Conservation (phyloP, 1,140 invertebrate species). For the Caerostris extrusa region DNA sequence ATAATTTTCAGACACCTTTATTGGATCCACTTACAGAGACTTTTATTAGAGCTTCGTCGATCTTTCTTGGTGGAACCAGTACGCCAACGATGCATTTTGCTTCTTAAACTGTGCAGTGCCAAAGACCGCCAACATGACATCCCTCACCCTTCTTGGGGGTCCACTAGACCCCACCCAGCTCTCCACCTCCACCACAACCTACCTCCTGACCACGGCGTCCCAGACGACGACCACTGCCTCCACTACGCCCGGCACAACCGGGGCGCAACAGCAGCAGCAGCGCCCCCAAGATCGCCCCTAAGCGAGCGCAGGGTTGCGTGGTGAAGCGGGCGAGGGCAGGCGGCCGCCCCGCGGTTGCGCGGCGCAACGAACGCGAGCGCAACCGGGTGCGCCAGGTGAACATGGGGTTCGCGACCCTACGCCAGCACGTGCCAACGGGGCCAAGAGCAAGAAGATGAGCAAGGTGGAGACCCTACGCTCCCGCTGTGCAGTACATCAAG, state of each 20-base stretch:
- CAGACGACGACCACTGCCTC: not conserved
- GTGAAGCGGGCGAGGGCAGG: slow-evolving; percentile 72
- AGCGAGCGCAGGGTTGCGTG: slow-evolving; percentile 64
- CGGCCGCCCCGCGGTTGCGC: slow-evolving; percentile 89
- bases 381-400: slow-evolving; percentile 96
- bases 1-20: not conserved
- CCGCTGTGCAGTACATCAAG: slow-evolving; percentile 96
- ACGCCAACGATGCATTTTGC: not conserved
- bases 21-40: not conserved
- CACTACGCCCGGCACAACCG: not conserved
- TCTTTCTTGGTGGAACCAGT: not conserved
- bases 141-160: slow-evolving; percentile 30
- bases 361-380: slow-evolving; percentile 94
- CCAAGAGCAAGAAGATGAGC: slow-evolving; percentile 92
- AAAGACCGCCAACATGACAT: not conserved
- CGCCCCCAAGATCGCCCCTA: not conserved
- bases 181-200: not conserved
- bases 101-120: not conserved
- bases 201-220: slow-evolving; percentile 21
- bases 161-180: not conserved
- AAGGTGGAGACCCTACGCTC: slow-evolving; percentile 96
- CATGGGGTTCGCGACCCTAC: slow-evolving; percentile 91
- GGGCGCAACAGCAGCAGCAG: slow-evolving; percentile 4
- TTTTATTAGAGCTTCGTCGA: not conserved
- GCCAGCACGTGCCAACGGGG: slow-evolving; percentile 90